Conservation (phyloP, 2,113 vertebrate species). For the Lagenorhynchus albirostris region DNA sequence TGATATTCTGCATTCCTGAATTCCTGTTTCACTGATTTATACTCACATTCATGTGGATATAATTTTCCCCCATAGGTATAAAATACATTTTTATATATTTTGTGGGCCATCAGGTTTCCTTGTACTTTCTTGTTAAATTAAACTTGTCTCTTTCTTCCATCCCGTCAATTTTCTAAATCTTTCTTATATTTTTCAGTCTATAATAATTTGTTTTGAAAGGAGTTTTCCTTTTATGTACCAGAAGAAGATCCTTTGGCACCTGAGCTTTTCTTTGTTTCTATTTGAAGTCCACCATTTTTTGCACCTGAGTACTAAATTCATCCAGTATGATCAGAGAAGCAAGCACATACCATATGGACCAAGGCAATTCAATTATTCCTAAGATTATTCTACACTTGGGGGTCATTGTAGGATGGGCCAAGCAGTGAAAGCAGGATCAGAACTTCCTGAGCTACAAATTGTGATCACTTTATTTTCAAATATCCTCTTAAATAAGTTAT, state of each 20-base stretch:
- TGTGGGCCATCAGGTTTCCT: neutral
- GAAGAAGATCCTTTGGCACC: neutral
- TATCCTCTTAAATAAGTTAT: neutral
- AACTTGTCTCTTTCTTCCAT: neutral
- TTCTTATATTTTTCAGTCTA: neutral
- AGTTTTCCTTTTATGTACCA: neutral
- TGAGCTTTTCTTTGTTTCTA: neutral
- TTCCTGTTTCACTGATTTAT: neutral
- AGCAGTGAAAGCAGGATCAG: neutral
- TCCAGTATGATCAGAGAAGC: neutral
- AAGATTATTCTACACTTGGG: neutral
- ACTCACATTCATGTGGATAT: neutral
- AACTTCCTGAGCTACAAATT: neutral
- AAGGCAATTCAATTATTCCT: neutral
- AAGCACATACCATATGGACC: neutral
- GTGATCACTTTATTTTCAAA: neutral
- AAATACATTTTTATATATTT: neutral
- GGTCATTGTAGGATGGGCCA: neutral
- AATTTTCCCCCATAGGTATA: neutral
- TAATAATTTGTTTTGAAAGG: neutral
- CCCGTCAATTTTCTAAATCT: neutral
- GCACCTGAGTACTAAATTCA: neutral
- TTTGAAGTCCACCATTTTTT: neutral
- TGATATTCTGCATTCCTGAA: neutral
- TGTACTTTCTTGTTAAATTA: neutral